phyloP scores from a whole-genome alignment of 2,888 invertebrate species.

The Rhagonycha lutea region DNA sequence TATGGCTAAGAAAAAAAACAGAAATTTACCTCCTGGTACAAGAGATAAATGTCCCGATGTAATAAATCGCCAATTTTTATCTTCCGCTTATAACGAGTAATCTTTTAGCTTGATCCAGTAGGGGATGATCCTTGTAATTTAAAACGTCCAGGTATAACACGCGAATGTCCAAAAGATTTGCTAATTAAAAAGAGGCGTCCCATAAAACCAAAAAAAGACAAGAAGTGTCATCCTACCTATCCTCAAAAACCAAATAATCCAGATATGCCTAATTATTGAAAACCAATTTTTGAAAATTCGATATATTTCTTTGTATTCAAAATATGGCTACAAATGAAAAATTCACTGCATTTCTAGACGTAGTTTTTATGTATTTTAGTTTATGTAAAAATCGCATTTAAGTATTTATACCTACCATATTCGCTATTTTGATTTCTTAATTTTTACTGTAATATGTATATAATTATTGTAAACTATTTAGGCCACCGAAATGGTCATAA shows the following conservation, averaged over 20 bases:
- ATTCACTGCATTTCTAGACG: no score
- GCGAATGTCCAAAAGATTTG: constrained; percentile 40
- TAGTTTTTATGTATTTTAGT: no score
- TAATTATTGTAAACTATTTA: no score
- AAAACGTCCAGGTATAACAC: constrained; percentile 50
- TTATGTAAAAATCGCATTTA: no score
- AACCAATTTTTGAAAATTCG: not conserved
- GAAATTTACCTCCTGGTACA: not conserved
- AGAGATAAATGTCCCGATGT: not conserved
- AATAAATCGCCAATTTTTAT: not conserved
- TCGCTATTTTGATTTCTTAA: no score
- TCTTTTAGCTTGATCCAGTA: constrained; percentile 6
- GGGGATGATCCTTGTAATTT: constrained; percentile 31
- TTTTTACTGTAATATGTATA: no score
- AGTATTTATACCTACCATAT: no score
- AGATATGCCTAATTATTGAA: not conserved
- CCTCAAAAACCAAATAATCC: not conserved
- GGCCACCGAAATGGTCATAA: no score
- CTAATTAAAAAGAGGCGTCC: constrained; percentile 2
- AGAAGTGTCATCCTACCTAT: not conserved
- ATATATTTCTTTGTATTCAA: not conserved
- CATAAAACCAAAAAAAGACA: not conserved
- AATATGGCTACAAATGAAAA: not conserved
- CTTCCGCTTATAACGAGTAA: not conserved
- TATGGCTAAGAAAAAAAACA: not conserved